Percentiles rank a stretch among this genome's conserved stretches.
phyloP scores from a whole-genome alignment of 2,888 invertebrate genomes.

The Drosophila mulleri region DNA sequence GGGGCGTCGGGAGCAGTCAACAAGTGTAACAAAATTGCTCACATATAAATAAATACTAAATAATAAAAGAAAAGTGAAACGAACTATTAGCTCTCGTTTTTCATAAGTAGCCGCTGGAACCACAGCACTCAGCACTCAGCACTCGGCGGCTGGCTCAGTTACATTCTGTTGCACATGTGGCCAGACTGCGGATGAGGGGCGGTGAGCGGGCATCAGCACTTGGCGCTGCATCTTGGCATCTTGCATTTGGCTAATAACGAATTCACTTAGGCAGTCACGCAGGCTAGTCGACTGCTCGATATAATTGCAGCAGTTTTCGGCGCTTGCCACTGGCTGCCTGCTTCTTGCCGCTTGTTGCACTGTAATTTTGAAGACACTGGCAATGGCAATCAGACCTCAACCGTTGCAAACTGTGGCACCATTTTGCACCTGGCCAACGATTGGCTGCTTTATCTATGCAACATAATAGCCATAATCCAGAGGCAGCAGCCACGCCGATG shows the following conservation, averaged over 20 bases:
- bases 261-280: constrained; percentile 67
- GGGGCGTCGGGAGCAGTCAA: constrained; percentile 45
- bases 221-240: constrained; percentile 52
- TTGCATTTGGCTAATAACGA: constrained; percentile 67
- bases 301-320: constrained; percentile 57
- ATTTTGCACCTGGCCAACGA: constrained; percentile 55
- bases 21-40: constrained; percentile 60
- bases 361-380: constrained; percentile 57
- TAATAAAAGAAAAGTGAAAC: constrained; percentile 80
- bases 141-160: constrained; percentile 51
- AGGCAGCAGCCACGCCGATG: constrained; percentile 10
- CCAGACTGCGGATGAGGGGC: background rate
- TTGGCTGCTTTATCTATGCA: constrained; percentile 22
- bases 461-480: constrained; percentile 65
- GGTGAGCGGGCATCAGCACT: constrained; percentile 20
- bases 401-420: constrained; percentile 63
- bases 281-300: constrained; percentile 45
- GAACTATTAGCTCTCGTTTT: constrained; percentile 80
- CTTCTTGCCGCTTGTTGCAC: constrained; percentile 19
- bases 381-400: constrained; percentile 78
- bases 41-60: constrained; percentile 61
- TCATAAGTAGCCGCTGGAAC: constrained; percentile 54
- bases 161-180: constrained; percentile 75
- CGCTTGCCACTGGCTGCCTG: constrained; percentile 25
- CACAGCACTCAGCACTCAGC: constrained; percentile 5